A percentile compares a stretch with the other conserved stretches of the same genome.
These are phyloP conservation scores for Drosophila gaucha DNA, from an alignment of 2,888 invertebrate species.

Conservation along the genomic window DNA sequence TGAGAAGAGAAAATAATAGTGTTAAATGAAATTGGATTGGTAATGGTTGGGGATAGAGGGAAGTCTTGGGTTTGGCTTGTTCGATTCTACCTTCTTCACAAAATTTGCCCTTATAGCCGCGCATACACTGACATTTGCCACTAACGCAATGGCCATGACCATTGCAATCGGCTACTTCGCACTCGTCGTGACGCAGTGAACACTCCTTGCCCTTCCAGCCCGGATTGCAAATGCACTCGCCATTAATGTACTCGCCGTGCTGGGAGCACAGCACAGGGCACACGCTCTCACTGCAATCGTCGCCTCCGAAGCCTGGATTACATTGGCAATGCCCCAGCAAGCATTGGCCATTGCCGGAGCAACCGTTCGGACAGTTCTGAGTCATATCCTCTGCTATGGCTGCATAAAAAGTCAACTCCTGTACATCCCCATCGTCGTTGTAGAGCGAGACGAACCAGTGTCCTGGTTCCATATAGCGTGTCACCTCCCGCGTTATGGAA, in stretches of 20 bases:
- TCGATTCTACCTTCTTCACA: conserved; percentile 91
- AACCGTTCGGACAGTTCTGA: conserved; percentile 97
- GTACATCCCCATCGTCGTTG: conserved; percentile 97
- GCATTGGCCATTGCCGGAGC: conserved; percentile 98
- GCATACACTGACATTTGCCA: conserved; percentile 96
- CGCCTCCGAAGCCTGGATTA: conserved; percentile 97
- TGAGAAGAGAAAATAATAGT: conserved; percentile 67
- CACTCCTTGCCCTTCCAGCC: conserved; percentile 99
- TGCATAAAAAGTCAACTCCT: conserved; percentile 93
- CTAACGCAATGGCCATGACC: conserved; percentile 98
- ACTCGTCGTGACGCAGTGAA: conserved; percentile 96
- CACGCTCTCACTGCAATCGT: conserved; percentile 98
- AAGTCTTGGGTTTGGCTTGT: background rate
- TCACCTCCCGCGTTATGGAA: conserved; percentile 95
- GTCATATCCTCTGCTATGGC: conserved; percentile 96
- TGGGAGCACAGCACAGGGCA: conserved; percentile 99
- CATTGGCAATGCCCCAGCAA: conserved; percentile 97
- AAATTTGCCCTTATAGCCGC: conserved; percentile 97
- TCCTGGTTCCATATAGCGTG: conserved; percentile 97
- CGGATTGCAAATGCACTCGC: conserved; percentile 98
- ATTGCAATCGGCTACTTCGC: conserved; percentile 97
- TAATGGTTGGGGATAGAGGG: background rate
- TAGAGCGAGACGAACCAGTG: conserved; percentile 98
- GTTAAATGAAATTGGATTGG: background rate
- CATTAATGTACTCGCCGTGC: conserved; percentile 97